These are phyloP conservation scores for Corella eumyota DNA, from an alignment of 23 tunicate genomes.

Conservation along the genomic window DNA sequence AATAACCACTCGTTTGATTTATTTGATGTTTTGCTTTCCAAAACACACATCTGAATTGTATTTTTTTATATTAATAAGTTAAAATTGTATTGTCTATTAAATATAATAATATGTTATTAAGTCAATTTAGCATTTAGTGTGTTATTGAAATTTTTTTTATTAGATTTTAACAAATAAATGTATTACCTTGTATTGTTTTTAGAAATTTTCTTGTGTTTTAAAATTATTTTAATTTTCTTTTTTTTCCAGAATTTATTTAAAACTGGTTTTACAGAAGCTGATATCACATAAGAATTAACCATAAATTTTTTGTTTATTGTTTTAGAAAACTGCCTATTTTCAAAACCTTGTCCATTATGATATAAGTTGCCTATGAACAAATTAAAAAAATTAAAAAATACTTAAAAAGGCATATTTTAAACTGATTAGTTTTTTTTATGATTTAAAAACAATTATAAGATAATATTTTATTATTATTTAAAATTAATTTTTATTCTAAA, in stretches of 20 bases:
- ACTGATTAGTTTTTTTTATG: neutral
- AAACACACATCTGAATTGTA: constrained; percentile 34
- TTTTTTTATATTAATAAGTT: no score
- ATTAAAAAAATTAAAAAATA: no score
- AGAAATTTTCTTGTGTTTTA: neutral
- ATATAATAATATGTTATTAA: no score
- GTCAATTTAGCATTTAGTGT: no score
- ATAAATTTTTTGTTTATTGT: neutral
- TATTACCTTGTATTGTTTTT: neutral
- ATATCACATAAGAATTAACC: constrained; percentile 31
- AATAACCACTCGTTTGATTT: constrained; percentile 7
- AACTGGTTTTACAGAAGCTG: constrained; percentile 21
- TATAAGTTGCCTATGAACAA: no score
- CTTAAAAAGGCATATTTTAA: no score
- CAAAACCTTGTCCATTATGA: no score
- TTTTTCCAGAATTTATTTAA: neutral
- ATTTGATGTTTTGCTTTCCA: constrained; percentile 17
- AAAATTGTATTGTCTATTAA: no score
- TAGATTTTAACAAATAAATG: no score
- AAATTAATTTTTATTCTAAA: neutral
- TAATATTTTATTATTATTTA: neutral
- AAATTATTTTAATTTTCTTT: constrained; percentile 17
- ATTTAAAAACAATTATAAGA: neutral
- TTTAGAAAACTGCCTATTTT: no score
- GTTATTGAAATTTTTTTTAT: no score